Percentiles rank a stretch among this genome's conserved stretches.
Conservation (phyloP, 2,888 invertebrate species). For the Sphaerophoria rueppellii region DNA sequence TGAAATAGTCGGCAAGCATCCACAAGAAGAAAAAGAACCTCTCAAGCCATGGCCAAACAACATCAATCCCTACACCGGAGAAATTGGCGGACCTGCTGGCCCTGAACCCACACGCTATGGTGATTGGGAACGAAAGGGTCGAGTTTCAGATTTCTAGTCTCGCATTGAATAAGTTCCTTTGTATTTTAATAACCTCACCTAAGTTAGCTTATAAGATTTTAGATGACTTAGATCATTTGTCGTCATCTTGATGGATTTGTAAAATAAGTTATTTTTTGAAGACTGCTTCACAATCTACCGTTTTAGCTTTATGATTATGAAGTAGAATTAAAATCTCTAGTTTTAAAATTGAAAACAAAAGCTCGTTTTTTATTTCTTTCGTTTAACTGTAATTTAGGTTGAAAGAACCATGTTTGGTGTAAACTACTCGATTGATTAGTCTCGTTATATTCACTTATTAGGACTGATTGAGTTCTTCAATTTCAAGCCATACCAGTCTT, state of each 20-base stretch:
- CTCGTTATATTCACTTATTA: too few relatives aligned
- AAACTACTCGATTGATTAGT: neutral
- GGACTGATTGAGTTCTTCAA: too few relatives aligned
- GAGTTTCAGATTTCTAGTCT: conserved; percentile 95
- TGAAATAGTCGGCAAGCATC: conserved; percentile 88
- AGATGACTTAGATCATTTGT: conserved; percentile 4
- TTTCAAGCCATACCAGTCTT: too few relatives aligned
- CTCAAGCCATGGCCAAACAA: conserved; percentile 92
- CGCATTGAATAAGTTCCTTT: conserved; percentile 4
- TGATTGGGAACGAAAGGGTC: conserved; percentile 99
- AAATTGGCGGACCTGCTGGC: conserved; percentile 96
- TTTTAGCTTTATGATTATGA: conserved; percentile 24
- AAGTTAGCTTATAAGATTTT: conserved; percentile 38
- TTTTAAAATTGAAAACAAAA: neutral
- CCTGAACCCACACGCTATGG: conserved; percentile 99
- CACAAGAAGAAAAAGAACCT: conserved; percentile 91
- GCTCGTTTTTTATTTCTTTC: conserved; percentile 2
- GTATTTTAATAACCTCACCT: conserved; percentile 7
- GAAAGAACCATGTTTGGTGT: neutral
- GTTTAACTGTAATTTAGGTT: neutral
- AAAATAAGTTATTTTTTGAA: conserved; percentile 49
- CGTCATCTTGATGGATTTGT: conserved; percentile 43
- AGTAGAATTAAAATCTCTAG: conserved; percentile 10
- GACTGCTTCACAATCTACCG: conserved; percentile 53
- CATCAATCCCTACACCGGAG: conserved; percentile 95